Evolutionary conservation across 2,888 invertebrate genomes (phyloP).

Genomic region (Zaprionus bogoriensis): DNA sequence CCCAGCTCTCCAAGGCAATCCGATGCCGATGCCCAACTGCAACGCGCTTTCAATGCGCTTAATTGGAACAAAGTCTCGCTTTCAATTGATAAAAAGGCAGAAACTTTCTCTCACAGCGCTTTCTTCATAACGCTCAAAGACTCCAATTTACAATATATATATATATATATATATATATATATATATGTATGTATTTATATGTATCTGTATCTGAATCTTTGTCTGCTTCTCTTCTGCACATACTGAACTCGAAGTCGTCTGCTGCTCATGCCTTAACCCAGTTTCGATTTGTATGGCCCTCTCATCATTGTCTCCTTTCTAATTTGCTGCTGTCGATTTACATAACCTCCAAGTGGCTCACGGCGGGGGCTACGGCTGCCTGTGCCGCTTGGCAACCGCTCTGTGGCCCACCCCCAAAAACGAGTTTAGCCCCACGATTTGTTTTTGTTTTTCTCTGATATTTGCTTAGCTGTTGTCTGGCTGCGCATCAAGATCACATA

Average conservation of each 20-base stretch:
- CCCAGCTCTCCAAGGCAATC: background rate
- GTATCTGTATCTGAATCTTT: constrained; percentile 17
- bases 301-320: constrained; percentile 62
- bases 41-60: constrained; percentile 35
- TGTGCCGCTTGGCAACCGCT: constrained; percentile 40
- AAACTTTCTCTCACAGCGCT: constrained; percentile 59
- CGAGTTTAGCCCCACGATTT: constrained; percentile 40
- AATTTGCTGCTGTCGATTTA: constrained; percentile 54
- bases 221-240: constrained; percentile 16
- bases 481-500: background rate
- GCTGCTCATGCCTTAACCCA: constrained; percentile 45
- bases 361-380: background rate
- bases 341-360: constrained; percentile 51
- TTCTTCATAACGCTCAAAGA: constrained; percentile 41
- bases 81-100: constrained; percentile 60
- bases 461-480: constrained; percentile 47
- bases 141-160: background rate
- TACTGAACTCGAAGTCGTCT: too few species aligned
- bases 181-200: background rate
- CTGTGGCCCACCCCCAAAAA: constrained; percentile 32
- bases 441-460: background rate
- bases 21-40: constrained; percentile 8
- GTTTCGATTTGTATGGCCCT: constrained; percentile 52
- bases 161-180: background rate
- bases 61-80: constrained; percentile 55